Base-by-base conservation (phyloP, 2,888 invertebrate genomes). In the Dicyrtomina minuta region DNA sequence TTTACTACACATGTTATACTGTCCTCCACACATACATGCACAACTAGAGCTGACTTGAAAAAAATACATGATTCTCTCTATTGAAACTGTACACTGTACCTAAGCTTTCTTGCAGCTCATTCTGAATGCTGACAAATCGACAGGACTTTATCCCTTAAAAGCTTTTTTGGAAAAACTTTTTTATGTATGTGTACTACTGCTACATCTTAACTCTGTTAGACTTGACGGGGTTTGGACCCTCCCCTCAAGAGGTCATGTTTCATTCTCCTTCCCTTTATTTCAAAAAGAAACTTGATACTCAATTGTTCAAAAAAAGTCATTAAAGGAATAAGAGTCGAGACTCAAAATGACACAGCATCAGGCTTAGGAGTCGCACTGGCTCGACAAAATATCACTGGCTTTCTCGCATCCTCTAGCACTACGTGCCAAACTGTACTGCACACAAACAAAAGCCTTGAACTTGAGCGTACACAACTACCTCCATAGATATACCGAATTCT, bases 121-220 rank as follows among this genome's bases (percentile, higher is more conserved):
- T 66, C 66, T 60, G 58, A 66, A 65, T 61, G 26, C 61, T 70
- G 66, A 66, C 66, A 70, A 70, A 70, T 70, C 66, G 70, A 56
- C 66, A 70, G 66, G 17, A 33, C 66, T 70, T 53, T 65, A 65
- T 51, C 64, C 64, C 53, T 65, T 53, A 65, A 51, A 65, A 53
- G 49, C 49, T 27, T 62, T 62, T 62, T 49, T 20, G 27, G 58
- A 33, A 6, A 58, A 58, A 27, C 33, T 58, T 58, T 58, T 20
- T 39, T 56, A 20, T 20, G 3, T 6, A 53, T 27, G 27, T 33
- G 33, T 33, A 56, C 56, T n/a, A n/a, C n/a, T n/a, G n/a, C n/a
- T n/a, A n/a, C n/a, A n/a, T n/a, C n/a, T n/a, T n/a, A n/a, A n/a
- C n/a, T n/a, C n/a, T 12, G 33, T 27, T 8, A 27, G 26, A 59